A percentile compares a stretch with the other conserved stretches of the same genome.
Evolutionary conservation across 2,888 invertebrate species (phyloP).

Genomic region (Sclerodermus sp.): DNA sequence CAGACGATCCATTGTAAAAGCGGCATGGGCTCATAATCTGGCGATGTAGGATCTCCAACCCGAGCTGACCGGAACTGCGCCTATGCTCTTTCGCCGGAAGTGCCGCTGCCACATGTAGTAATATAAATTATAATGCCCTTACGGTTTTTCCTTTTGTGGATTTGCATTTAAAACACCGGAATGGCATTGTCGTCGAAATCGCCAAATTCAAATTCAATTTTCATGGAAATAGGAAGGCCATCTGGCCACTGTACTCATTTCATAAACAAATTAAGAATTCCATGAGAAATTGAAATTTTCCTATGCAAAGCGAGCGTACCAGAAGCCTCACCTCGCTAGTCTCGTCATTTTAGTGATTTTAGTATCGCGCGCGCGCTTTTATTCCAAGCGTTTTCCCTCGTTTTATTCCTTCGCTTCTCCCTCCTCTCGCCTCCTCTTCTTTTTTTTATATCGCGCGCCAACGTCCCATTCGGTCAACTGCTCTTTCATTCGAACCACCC

Average conservation of each 20-base stretch:
- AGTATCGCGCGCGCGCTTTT: too few relatives aligned
- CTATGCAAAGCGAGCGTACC: too few relatives aligned
- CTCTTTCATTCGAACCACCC: too few relatives aligned
- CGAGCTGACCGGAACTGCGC: constrained; percentile 56
- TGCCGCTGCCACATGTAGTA: constrained; percentile 55
- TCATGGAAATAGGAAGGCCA: constrained; percentile 41
- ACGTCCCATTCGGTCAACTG: too few relatives aligned
- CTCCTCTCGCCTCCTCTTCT: too few relatives aligned
- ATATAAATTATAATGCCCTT: constrained; percentile 57
- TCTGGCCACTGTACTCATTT: not conserved
- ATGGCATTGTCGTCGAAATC: constrained; percentile 46
- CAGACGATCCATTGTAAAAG: constrained; percentile 51
- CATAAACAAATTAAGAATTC: too few relatives aligned
- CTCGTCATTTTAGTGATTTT: too few relatives aligned
- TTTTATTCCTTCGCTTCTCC: too few relatives aligned
- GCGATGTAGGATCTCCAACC: constrained; percentile 53
- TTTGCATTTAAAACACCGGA: constrained; percentile 53
- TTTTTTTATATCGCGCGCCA: too few relatives aligned
- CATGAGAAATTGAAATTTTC: too few relatives aligned
- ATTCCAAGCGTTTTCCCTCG: too few relatives aligned
- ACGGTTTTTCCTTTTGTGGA: constrained; percentile 52
- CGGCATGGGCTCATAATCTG: constrained; percentile 53
- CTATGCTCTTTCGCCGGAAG: constrained; percentile 55
- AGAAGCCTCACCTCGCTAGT: too few relatives aligned
- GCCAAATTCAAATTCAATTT: constrained; percentile 42